Conservation (phyloP, 2,888 invertebrate genomes). For the Strigamia crassipes region DNA sequence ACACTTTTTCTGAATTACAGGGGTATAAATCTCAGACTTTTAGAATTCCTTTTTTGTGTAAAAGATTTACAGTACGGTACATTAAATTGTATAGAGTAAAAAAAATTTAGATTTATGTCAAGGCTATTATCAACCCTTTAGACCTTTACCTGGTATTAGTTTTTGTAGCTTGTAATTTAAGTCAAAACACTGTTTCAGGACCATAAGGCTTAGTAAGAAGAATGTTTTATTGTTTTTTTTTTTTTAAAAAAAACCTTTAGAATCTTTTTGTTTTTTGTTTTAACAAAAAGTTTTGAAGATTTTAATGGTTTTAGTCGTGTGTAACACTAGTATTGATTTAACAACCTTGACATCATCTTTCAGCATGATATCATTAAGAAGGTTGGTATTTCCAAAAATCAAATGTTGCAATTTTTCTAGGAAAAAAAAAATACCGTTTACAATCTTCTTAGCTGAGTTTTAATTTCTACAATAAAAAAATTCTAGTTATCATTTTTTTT, state of each 20-base stretch:
- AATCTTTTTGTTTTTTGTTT: neutral
- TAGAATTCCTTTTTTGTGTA: neutral
- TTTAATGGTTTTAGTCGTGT: neutral
- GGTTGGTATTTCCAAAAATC: neutral
- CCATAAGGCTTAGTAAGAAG: too few relatives aligned
- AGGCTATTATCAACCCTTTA: neutral
- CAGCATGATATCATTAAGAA: neutral
- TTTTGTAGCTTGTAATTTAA: neutral
- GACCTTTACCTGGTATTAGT: neutral
- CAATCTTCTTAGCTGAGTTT: too few relatives aligned
- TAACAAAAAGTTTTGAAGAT: too few relatives aligned
- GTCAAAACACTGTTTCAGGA: too few relatives aligned
- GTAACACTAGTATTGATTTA: neutral
- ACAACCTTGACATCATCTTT: neutral
- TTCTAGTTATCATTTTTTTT: too few relatives aligned
- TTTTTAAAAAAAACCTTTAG: neutral
- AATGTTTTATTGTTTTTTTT: too few relatives aligned
- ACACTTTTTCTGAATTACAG: slow-evolving; percentile 38
- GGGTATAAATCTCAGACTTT: neutral
- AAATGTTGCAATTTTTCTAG: neutral
- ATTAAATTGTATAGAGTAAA: neutral
- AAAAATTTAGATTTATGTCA: neutral
- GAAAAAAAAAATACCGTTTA: neutral
- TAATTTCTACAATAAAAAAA: too few relatives aligned
- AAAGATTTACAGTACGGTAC: slow-evolving; percentile 25